phyloP scores from a whole-genome alignment of 2,888 invertebrate genomes.

The Callyntrura guangdongensis region DNA sequence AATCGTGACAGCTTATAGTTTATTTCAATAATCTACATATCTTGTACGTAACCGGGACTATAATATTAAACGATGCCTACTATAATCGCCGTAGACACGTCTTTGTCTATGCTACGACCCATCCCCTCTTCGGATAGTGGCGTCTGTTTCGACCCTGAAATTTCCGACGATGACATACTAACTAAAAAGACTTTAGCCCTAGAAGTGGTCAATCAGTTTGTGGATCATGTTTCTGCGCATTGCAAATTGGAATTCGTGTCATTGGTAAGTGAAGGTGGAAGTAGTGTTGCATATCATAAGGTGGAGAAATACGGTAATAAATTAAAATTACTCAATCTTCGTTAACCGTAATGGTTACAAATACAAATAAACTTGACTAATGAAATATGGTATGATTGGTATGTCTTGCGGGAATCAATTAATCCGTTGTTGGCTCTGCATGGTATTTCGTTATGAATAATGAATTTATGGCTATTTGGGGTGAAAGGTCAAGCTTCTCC shows the following conservation, averaged over 20 bases:
- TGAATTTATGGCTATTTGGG: no score
- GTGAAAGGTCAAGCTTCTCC: no score
- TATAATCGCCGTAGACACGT: slow-evolving; percentile 90
- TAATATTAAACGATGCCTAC: slow-evolving; percentile 92
- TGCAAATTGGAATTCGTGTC: slow-evolving; percentile 91
- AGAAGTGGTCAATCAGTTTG: slow-evolving; percentile 89
- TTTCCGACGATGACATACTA: slow-evolving; percentile 87
- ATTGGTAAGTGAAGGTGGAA: slow-evolving; percentile 87
- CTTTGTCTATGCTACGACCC: slow-evolving; percentile 90
- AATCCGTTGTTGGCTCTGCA: no score
- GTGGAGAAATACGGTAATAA: neutral
- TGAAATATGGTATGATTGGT: no score
- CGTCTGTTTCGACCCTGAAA: slow-evolving; percentile 86
- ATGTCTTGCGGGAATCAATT: no score
- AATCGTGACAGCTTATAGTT: no score
- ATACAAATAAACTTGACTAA: no score
- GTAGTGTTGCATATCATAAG: neutral
- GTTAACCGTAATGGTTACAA: no score
- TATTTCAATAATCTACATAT: no score
- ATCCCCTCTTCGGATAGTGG: slow-evolving; percentile 85
- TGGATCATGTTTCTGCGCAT: slow-evolving; percentile 89
- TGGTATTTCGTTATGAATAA: no score
- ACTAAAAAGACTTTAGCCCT: slow-evolving; percentile 89
- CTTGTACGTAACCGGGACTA: no score
- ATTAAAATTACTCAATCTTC: neutral